These are phyloP conservation scores for Drosophila asahinai DNA, from an alignment of 1,140 invertebrate genomes.

Conservation along the genomic window DNA sequence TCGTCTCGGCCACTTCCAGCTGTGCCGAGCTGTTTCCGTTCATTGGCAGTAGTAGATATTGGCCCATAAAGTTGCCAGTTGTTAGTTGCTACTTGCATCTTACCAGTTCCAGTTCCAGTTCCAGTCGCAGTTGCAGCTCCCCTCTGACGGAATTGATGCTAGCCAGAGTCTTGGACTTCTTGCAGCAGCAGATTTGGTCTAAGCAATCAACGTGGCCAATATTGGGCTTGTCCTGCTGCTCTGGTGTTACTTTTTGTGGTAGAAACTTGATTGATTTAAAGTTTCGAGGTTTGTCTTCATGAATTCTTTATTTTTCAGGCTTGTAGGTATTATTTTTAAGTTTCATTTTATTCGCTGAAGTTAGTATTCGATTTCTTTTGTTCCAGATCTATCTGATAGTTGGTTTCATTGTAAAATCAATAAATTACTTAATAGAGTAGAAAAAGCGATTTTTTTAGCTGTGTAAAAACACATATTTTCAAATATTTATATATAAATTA, in stretches of 20 bases:
- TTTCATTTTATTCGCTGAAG: too few species aligned
- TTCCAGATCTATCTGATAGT: too few species aligned
- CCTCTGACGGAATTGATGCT: background rate
- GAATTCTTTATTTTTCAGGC: too few species aligned
- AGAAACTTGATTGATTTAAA: background rate
- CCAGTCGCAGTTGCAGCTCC: too few species aligned
- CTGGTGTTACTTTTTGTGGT: background rate
- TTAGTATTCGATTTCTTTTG: too few species aligned
- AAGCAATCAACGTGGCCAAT: slow-evolving; percentile 17
- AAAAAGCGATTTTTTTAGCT: too few species aligned
- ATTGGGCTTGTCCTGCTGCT: slow-evolving; percentile 1
- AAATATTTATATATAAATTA: too few species aligned
- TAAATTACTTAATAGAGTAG: too few species aligned
- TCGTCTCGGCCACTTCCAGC: slow-evolving; percentile 35
- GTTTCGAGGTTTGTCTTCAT: background rate
- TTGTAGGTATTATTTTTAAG: too few species aligned
- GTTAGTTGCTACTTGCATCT: slow-evolving; percentile 23
- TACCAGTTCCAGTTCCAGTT: slow-evolving; percentile 1
- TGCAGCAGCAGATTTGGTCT: slow-evolving; percentile 3
- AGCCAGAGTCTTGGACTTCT: background rate
- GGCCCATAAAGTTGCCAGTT: slow-evolving; percentile 45
- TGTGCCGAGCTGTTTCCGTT: slow-evolving; percentile 48
- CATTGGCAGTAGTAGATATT: slow-evolving; percentile 44
- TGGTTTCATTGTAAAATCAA: too few species aligned
- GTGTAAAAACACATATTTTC: too few species aligned